Conservation (phyloP, 2,113 vertebrate genomes). For the Eira barbara region DNA sequence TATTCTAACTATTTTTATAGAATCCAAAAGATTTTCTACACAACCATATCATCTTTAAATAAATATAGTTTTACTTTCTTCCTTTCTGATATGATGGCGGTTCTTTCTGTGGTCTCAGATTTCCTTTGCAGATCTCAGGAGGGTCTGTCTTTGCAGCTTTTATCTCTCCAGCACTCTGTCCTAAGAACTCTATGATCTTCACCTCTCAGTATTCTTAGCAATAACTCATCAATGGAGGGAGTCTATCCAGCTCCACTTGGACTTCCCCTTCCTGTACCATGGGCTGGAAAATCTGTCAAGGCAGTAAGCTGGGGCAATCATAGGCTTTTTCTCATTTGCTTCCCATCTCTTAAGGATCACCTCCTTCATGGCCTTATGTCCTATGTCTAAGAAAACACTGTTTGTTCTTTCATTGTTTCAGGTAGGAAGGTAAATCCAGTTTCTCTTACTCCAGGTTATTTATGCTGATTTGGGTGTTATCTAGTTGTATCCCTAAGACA, state of each 20-base stretch:
- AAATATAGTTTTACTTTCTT: neutral
- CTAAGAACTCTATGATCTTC: neutral
- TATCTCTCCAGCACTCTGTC: neutral
- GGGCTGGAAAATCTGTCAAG: neutral
- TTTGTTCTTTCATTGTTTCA: neutral
- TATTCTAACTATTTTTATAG: neutral
- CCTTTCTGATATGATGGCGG: neutral
- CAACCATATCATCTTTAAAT: neutral
- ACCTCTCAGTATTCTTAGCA: neutral
- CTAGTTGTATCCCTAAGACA: neutral
- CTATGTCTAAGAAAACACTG: neutral
- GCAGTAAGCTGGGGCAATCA: neutral
- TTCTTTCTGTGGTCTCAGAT: neutral
- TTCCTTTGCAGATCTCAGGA: neutral
- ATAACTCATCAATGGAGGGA: neutral
- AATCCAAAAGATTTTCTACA: neutral
- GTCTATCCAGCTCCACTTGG: no score
- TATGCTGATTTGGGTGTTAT: neutral
- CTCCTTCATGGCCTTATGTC: neutral
- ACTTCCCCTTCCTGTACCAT: neutral
- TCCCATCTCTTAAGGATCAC: neutral
- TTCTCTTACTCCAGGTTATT: neutral
- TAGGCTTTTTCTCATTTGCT: neutral
- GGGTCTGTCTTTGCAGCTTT: neutral
- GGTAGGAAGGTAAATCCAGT: neutral